These are phyloP conservation scores for Drosophila quadrilineata DNA, from an alignment of 1,140 invertebrate species.

Conservation along the genomic window DNA sequence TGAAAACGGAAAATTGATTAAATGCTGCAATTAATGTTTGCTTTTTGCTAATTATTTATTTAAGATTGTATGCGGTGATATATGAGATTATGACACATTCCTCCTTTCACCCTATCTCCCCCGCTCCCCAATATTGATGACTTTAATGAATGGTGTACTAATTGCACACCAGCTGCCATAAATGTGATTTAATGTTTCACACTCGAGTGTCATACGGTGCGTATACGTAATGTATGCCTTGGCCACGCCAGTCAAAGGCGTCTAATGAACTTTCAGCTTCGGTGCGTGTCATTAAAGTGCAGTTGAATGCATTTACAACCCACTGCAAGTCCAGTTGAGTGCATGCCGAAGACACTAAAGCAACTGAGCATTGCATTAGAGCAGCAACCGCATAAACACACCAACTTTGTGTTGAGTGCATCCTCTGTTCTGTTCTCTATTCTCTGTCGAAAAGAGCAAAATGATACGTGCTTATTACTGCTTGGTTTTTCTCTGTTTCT, in stretches of 20 bases:
- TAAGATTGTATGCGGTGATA: not conserved
- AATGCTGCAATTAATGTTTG: not conserved
- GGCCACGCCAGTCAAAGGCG: not conserved
- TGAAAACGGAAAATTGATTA: conserved; percentile 10
- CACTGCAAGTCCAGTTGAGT: conserved; percentile 4
- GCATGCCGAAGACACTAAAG: too few species aligned
- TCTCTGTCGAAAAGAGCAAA: conserved; percentile 5
- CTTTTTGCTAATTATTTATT: not conserved
- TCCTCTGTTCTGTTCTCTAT: too few species aligned
- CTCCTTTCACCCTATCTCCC: too few species aligned
- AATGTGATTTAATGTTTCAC: not conserved
- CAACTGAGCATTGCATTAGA: too few species aligned
- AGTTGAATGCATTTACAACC: not conserved
- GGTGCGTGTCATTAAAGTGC: conserved; percentile 9
- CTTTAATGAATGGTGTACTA: too few species aligned
- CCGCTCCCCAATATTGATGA: too few species aligned
- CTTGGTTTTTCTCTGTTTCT: too few species aligned
- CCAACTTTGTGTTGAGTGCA: conserved; percentile 27
- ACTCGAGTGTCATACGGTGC: not conserved
- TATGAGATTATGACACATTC: too few species aligned
- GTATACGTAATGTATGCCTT: not conserved
- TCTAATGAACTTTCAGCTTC: conserved; percentile 3
- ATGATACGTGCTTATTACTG: conserved; percentile 7
- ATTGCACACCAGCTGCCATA: too few species aligned
- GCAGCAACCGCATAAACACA: too few species aligned